A percentile compares a stretch with the other conserved stretches of the same genome.
Conservation (phyloP, 2,797 vertebrate genomes). For the Myotis findleyi region DNA sequence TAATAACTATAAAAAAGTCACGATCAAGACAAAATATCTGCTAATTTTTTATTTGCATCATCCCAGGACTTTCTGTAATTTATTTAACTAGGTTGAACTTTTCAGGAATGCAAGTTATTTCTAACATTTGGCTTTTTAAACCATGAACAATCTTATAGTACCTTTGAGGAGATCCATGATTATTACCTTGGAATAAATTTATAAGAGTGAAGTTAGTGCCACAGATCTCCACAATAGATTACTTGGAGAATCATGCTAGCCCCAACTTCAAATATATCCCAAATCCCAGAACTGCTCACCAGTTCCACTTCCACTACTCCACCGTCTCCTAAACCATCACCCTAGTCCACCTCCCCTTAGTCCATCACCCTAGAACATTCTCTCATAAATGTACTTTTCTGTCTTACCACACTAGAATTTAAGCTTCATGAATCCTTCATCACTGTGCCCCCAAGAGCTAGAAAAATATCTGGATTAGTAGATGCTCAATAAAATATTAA, state of each 20-base stretch:
- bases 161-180: neutral
- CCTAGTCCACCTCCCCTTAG: neutral
- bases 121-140: conserved; percentile 18
- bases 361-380: neutral
- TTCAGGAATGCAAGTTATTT: neutral
- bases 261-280: neutral
- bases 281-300: neutral
- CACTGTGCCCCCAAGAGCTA: neutral
- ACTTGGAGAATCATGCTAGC: neutral
- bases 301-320: neutral
- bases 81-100: neutral
- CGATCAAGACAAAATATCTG: neutral
- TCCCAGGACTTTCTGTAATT: neutral
- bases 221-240: neutral
- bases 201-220: neutral
- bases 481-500: neutral
- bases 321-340: neutral
- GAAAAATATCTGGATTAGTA: neutral
- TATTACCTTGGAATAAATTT: neutral
- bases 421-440: neutral
- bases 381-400: neutral
- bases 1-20: neutral
- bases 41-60: neutral
- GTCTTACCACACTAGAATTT: neutral
- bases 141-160: neutral